Percentiles rank a stretch among this genome's conserved stretches.
phyloP scores from a whole-genome alignment of 2,113 vertebrate genomes.

The Ceuthmochares aereus region DNA sequence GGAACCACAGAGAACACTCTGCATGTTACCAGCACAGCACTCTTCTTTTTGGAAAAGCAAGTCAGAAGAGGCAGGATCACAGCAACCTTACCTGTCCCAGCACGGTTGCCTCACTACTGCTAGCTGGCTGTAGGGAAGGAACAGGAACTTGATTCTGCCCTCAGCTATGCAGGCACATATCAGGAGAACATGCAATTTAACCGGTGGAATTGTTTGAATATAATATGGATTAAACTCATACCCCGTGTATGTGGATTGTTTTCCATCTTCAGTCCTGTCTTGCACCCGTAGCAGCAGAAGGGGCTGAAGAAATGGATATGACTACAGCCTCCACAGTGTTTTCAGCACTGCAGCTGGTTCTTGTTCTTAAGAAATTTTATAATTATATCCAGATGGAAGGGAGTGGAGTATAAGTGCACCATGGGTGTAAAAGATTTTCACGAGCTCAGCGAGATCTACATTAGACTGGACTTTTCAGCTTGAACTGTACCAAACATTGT shows the following conservation, averaged over 20 bases:
- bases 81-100: not conserved
- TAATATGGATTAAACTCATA: not conserved
- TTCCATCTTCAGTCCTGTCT: not conserved
- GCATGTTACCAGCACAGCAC: not conserved
- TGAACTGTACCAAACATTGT: not conserved
- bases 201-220: not conserved
- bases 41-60: not conserved
- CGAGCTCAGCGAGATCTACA: not conserved
- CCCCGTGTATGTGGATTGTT: not conserved
- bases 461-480: not conserved
- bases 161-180: not conserved
- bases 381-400: constrained; percentile 41
- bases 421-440: not conserved
- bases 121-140: not conserved
- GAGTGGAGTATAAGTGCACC: not conserved
- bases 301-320: not conserved
- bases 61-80: not conserved
- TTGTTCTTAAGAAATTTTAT: constrained; percentile 5
- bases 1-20: not conserved
- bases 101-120: fast-evolving
- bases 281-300: not conserved
- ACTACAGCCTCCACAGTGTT: not conserved
- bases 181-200: not conserved
- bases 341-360: constrained; percentile 27
- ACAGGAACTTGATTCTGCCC: not conserved